phyloP scores from a whole-genome alignment of 2,888 invertebrate genomes.

The Brachycybe producta region DNA sequence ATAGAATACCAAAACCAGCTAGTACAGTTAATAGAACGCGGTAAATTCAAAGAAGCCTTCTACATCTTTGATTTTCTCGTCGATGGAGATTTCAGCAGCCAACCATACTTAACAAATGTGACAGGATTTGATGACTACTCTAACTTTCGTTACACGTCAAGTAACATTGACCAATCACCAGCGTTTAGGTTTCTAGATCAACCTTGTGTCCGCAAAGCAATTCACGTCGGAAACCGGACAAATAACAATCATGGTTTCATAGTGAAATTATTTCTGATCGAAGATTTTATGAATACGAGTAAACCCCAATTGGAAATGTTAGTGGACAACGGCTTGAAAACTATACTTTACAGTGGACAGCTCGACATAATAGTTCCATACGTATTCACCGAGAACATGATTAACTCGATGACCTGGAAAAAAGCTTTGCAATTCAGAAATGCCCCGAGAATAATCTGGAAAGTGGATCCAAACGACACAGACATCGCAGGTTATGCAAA shows the following conservation, averaged over 20 bases:
- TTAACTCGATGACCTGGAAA: slow-evolving; percentile 27
- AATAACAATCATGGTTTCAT: slow-evolving; percentile 26
- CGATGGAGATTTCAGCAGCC: slow-evolving; percentile 49
- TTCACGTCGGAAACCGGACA: slow-evolving; percentile 33
- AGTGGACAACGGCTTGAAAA: slow-evolving; percentile 32
- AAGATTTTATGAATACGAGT: slow-evolving; percentile 30
- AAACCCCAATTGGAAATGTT: slow-evolving; percentile 31
- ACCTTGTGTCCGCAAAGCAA: slow-evolving; percentile 26
- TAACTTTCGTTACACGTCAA: slow-evolving; percentile 21
- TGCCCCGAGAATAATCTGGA: slow-evolving; percentile 21
- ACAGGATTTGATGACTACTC: slow-evolving; percentile 50
- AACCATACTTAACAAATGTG: slow-evolving; percentile 50
- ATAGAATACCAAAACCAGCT: slow-evolving; percentile 22
- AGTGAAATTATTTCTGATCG: slow-evolving; percentile 40
- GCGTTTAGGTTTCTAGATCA: slow-evolving; percentile 42
- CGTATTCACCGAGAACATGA: slow-evolving; percentile 11
- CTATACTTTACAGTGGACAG: slow-evolving; percentile 70
- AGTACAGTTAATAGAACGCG: slow-evolving; percentile 21
- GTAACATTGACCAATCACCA: slow-evolving; percentile 37
- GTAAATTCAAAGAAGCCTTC: slow-evolving; percentile 22
- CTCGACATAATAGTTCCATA: slow-evolving; percentile 51
- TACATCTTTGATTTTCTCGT: slow-evolving; percentile 51
- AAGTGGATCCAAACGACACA: slow-evolving; percentile 30
- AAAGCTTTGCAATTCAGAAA: slow-evolving; percentile 1
- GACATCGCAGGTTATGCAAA: slow-evolving; percentile 60